Evolutionary conservation across 2,797 vertebrate genomes (phyloP).

Genomic region (Bradypus variegatus): DNA sequence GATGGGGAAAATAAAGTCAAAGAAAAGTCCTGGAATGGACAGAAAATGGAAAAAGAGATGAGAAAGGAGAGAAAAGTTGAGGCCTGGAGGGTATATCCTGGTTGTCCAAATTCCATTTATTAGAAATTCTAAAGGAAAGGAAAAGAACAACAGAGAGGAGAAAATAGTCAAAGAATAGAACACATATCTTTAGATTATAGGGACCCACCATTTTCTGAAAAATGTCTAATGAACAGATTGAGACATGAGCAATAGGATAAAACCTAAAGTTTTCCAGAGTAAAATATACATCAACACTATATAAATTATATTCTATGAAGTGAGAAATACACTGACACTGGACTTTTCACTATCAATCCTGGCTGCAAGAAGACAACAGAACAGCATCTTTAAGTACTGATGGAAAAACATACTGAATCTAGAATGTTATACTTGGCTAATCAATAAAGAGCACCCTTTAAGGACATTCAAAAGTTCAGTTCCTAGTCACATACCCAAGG

Average conservation of each 20-base stretch:
- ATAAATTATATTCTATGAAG: rapidly evolving
- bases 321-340: background rate
- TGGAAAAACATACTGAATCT: rapidly evolving
- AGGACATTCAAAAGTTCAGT: rapidly evolving
- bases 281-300: no score
- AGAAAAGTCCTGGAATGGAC: rapidly evolving
- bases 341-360: rapidly evolving
- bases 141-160: background rate
- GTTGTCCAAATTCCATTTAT: rapidly evolving
- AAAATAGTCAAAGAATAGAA: background rate
- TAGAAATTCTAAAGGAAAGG: background rate
- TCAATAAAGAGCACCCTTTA: rapidly evolving
- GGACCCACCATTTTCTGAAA: background rate
- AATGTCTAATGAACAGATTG: rapidly evolving
- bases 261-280: background rate
- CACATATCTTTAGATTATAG: rapidly evolving
- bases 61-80: rapidly evolving
- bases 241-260: background rate
- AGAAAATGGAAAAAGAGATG: rapidly evolving
- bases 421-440: background rate
- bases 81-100: rapidly evolving
- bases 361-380: background rate
- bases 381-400: rapidly evolving
- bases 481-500: rapidly evolving
- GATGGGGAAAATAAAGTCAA: rapidly evolving